A percentile compares a stretch with the other conserved stretches of the same genome.
Evolutionary conservation across 2,888 invertebrate genomes (phyloP).

Genomic region (Laspeyria flexula): DNA sequence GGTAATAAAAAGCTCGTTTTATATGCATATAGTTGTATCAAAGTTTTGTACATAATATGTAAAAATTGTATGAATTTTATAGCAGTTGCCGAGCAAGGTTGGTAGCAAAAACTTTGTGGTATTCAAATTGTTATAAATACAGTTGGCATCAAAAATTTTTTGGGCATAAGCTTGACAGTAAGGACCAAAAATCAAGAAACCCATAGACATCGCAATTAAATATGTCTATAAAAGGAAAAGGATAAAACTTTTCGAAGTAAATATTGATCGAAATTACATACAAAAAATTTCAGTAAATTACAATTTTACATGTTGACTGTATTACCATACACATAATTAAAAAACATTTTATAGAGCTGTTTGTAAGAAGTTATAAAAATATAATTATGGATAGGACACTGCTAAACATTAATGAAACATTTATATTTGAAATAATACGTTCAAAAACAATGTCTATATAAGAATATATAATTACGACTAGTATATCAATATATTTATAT

Average conservation of each 20-base stretch:
- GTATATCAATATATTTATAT: constrained; percentile 18
- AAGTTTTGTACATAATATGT: constrained; percentile 37
- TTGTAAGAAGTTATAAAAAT: constrained; percentile 3
- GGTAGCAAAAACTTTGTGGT: constrained; percentile 3
- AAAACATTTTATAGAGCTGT: not conserved
- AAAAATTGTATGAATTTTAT: constrained; percentile 16
- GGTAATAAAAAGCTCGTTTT: constrained; percentile 63
- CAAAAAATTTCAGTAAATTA: no score
- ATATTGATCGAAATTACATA: no score
- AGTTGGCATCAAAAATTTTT: no score
- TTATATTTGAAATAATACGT: constrained; percentile 9
- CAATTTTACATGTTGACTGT: no score
- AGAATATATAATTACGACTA: constrained; percentile 13
- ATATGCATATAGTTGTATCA: constrained; percentile 42
- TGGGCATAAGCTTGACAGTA: no score
- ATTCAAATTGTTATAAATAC: not conserved
- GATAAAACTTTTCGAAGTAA: no score
- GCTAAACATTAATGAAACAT: constrained; percentile 27
- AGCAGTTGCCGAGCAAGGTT: constrained; percentile 10
- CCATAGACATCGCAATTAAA: no score
- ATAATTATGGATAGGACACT: constrained; percentile 8
- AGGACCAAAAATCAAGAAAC: no score
- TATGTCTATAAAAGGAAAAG: no score
- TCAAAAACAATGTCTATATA: not conserved
- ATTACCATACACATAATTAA: no score